Conservation (phyloP, 2,797 vertebrate species). For the Mergus octosetaceus region DNA sequence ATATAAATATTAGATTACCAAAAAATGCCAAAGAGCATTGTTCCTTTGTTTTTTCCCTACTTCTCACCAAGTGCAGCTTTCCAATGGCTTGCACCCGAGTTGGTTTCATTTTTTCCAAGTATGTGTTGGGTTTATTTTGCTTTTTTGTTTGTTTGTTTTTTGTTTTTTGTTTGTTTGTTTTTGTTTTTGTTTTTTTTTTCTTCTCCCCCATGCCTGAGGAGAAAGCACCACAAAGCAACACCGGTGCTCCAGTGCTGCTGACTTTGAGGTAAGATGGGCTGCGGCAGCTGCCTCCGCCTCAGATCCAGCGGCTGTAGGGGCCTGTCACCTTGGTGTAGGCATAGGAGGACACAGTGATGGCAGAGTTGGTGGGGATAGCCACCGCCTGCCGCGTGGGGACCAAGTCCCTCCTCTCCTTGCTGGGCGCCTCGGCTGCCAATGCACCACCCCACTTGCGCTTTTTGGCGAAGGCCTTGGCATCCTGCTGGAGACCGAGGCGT, state of each 20-base stretch:
- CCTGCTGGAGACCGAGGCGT: slow-evolving; percentile 90
- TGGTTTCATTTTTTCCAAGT: neutral
- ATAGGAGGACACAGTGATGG: slow-evolving; percentile 93
- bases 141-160: neutral
- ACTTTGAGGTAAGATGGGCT: slow-evolving; percentile 94
- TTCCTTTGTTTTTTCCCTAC: slow-evolving; percentile 59
- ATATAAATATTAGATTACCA: slow-evolving; percentile 81
- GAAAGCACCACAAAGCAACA: slow-evolving; percentile 94
- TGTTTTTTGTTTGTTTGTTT: no score
- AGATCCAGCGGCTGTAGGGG: slow-evolving; percentile 96
- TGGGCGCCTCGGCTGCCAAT: slow-evolving; percentile 73
- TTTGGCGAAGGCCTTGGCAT: slow-evolving; percentile 91
- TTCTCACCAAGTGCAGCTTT: slow-evolving; percentile 67
- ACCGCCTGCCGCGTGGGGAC: slow-evolving; percentile 86
- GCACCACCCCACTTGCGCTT: slow-evolving; percentile 93
- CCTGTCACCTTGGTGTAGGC: slow-evolving; percentile 98
- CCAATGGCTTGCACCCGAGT: slow-evolving; percentile 36
- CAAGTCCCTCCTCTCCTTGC: slow-evolving; percentile 87
- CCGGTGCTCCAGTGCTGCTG: slow-evolving; percentile 83
- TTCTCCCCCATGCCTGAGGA: slow-evolving; percentile 81
- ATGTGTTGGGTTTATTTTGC: neutral
- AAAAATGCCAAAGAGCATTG: slow-evolving; percentile 74
- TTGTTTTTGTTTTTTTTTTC: neutral
- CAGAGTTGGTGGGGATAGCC: slow-evolving; percentile 86
- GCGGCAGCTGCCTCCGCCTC: slow-evolving; percentile 64